A percentile compares a stretch with the other conserved stretches of the same genome.
Evolutionary conservation across 2,797 vertebrate species (phyloP).

Genomic region (Ciconia nigra): DNA sequence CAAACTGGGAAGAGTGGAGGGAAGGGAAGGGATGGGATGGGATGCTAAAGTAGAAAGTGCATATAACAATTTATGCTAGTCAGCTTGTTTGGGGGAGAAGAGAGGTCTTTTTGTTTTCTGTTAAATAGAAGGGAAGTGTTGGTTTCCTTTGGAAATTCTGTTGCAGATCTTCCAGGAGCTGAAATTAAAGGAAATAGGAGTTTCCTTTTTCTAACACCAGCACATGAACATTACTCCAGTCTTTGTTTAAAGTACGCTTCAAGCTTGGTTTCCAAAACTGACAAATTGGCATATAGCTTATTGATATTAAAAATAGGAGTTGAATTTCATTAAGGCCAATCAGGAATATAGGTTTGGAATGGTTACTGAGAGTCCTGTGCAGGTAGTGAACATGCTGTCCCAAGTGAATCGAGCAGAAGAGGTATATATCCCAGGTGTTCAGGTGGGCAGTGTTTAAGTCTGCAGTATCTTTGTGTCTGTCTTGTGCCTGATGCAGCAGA

Average conservation of each 20-base stretch:
- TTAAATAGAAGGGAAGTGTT: not conserved
- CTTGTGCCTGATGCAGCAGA: not conserved
- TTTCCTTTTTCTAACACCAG: not conserved
- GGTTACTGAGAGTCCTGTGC: not conserved
- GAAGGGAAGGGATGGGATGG: not conserved
- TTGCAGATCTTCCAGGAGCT: not conserved
- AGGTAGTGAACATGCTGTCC: not conserved
- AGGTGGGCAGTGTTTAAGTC: not conserved
- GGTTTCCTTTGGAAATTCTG: conserved; percentile 15
- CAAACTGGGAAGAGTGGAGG: not conserved
- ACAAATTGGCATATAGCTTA: not conserved
- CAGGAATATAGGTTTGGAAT: not conserved
- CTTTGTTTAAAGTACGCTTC: not conserved
- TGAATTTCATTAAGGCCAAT: not conserved
- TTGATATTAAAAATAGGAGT: not conserved
- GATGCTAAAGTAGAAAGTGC: not conserved
- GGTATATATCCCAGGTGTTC: not conserved
- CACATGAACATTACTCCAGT: not conserved
- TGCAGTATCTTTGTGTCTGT: not conserved
- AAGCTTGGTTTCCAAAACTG: not conserved
- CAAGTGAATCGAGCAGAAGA: not conserved
- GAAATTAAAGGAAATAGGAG: not conserved
- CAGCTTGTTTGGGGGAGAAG: not conserved
- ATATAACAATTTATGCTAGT: not conserved
- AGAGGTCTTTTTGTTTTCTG: not conserved